Evolutionary conservation across 1,140 invertebrate genomes (phyloP).

Genomic region (Hylaeus anthracinus): DNA sequence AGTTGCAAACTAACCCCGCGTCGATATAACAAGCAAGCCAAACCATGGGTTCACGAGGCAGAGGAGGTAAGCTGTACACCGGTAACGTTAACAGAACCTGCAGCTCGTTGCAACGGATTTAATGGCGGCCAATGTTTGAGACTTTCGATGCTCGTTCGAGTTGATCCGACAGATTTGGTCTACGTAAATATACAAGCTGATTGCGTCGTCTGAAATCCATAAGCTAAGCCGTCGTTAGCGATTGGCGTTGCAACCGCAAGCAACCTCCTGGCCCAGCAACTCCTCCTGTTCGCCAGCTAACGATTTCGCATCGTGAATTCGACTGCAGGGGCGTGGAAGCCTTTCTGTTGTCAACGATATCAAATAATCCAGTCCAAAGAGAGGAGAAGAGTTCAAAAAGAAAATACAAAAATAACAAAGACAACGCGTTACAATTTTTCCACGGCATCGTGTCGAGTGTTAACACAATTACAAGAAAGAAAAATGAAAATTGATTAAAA

Average conservation of each 20-base stretch:
- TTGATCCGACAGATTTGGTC: conserved; percentile 20
- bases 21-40: neutral
- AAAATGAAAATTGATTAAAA: no score
- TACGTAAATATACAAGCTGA: conserved; percentile 10
- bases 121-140: conserved; percentile 11
- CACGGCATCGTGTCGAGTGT: no score
- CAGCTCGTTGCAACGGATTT: conserved; percentile 9
- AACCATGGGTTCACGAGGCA: no score
- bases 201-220: conserved; percentile 5
- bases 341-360: neutral
- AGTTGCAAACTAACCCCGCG: neutral
- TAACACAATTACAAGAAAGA: no score
- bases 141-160: conserved; percentile 10
- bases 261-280: neutral
- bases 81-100: neutral
- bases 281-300: neutral
- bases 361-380: no score
- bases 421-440: no score
- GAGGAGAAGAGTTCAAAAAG: no score
- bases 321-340: neutral
- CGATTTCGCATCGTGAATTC: neutral
- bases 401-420: no score
- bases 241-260: neutral
- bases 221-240: neutral
- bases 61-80: neutral